Conservation (phyloP, 2,888 invertebrate genomes). For the Agonopterix heracliana region DNA sequence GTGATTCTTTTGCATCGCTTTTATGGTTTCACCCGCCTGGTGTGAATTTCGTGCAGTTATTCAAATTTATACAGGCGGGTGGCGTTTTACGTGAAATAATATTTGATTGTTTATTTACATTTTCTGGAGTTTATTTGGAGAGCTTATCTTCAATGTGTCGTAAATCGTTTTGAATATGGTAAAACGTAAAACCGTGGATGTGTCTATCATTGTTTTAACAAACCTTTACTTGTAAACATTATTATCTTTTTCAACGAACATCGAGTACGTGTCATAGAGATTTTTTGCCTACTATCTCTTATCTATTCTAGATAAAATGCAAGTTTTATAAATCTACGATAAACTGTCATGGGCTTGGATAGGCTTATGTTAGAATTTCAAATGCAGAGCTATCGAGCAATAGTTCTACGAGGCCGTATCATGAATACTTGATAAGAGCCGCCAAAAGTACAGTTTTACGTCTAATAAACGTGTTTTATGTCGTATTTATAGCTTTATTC, state of each 20-base stretch:
- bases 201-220: too few relatives aligned
- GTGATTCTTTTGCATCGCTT: slow-evolving; percentile 39
- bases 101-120: slow-evolving; percentile 8
- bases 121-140: too few relatives aligned
- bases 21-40: slow-evolving; percentile 40
- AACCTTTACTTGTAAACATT: too few relatives aligned
- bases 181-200: background rate
- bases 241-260: too few relatives aligned
- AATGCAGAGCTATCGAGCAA: slow-evolving; percentile 17
- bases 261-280: slow-evolving; percentile 9
- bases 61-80: slow-evolving; percentile 20
- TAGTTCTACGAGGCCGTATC: slow-evolving; percentile 19
- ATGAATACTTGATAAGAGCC: slow-evolving; percentile 35
- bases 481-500: slow-evolving; percentile 36
- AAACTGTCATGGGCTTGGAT: too few relatives aligned
- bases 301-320: slow-evolving; percentile 23
- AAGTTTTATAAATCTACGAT: slow-evolving; percentile 16
- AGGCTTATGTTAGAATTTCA: background rate
- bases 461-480: slow-evolving; percentile 33
- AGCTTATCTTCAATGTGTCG: background rate
- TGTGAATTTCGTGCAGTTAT: slow-evolving; percentile 40
- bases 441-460: slow-evolving; percentile 29
- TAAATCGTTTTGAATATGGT: background rate
- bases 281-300: slow-evolving; percentile 8
- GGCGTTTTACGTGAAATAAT: slow-evolving; percentile 15